Percentiles rank a stretch among this genome's conserved stretches.
Evolutionary conservation across 2,113 vertebrate genomes (phyloP).

Genomic region (Sula dactylatra): DNA sequence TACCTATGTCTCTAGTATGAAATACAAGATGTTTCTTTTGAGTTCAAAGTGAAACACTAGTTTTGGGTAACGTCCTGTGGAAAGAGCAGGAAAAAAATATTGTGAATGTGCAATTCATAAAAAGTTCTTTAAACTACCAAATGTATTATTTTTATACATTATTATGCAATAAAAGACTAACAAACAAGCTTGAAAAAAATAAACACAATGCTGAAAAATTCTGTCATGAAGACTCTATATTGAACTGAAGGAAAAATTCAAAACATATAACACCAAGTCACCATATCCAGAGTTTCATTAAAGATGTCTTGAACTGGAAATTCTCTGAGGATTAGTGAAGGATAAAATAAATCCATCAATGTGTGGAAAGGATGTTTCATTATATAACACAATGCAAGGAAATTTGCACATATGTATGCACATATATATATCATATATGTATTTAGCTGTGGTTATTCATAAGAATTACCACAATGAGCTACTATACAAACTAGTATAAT

Average conservation of each 20-base stretch:
- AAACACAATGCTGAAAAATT: neutral
- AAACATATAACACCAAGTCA: neutral
- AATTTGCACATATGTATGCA: neutral
- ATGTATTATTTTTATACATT: neutral
- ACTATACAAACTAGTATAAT: neutral
- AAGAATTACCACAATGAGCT: neutral
- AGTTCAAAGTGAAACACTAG: conserved; percentile 90
- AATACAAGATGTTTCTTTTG: conserved; percentile 89
- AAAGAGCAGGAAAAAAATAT: neutral
- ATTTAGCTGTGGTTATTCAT: neutral
- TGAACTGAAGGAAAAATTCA: neutral
- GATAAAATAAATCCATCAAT: neutral
- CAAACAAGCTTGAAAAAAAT: neutral
- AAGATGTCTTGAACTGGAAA: neutral
- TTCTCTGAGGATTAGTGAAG: neutral
- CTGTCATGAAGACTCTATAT: neutral
- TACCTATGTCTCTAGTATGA: conserved; percentile 89
- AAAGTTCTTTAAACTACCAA: neutral
- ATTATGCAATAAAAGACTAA: neutral
- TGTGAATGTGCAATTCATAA: neutral
- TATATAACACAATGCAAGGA: neutral
- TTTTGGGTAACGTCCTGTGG: conserved; percentile 82
- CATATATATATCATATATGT: neutral
- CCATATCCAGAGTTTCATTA: neutral
- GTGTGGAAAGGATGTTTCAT: neutral